These are phyloP conservation scores for Agapostemon virescens DNA, from an alignment of 2,888 invertebrate species.

Conservation along the genomic window DNA sequence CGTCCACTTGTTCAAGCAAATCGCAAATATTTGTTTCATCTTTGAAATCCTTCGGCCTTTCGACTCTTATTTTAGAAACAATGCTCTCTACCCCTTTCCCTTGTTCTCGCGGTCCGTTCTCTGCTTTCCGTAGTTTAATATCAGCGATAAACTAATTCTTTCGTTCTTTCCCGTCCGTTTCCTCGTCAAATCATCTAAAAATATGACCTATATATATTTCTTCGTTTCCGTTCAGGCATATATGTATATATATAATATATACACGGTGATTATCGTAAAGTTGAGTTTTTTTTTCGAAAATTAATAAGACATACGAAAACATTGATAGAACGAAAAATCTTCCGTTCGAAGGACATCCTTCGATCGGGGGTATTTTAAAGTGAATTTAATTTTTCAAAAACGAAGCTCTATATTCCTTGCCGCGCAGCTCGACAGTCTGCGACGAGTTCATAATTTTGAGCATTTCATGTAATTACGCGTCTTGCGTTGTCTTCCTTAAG, in stretches of 20 bases:
- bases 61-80: not conserved
- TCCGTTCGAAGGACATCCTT: too few relatives aligned
- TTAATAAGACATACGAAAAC: too few relatives aligned
- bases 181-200: slow-evolving; percentile 73
- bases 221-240: slow-evolving; percentile 34
- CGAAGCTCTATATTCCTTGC: too few relatives aligned
- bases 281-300: too few relatives aligned
- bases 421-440: too few relatives aligned
- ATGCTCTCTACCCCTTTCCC: slow-evolving; percentile 6
- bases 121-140: slow-evolving; percentile 22
- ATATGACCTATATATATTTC: slow-evolving; percentile 68
- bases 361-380: too few relatives aligned
- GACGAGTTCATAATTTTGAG: too few relatives aligned
- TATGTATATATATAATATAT: not conserved
- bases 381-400: too few relatives aligned
- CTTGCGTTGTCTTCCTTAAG: too few relatives aligned
- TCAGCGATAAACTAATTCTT: slow-evolving; percentile 49
- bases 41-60: not conserved
- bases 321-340: too few relatives aligned
- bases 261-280: too few relatives aligned
- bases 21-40: not conserved
- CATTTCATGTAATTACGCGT: too few relatives aligned
- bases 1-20: not conserved
- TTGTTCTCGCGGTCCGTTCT: not conserved
- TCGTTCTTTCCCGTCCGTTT: slow-evolving; percentile 44